Percentiles rank a stretch among this genome's conserved stretches.
These are phyloP conservation scores for Grapholita molesta DNA, from an alignment of 1,140 invertebrate species.

Conservation along the genomic window DNA sequence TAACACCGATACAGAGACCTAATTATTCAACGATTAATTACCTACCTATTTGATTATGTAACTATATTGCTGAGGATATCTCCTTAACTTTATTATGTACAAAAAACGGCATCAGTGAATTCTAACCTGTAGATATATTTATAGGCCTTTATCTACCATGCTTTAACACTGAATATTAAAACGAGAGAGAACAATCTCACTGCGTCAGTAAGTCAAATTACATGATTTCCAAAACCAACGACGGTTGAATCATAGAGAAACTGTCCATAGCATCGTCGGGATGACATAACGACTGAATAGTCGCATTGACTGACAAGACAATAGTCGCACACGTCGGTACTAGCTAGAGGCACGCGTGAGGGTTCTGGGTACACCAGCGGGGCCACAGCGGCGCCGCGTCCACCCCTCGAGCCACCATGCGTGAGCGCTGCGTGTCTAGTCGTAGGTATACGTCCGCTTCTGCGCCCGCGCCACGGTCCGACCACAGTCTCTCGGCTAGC, in stretches of 20 bases:
- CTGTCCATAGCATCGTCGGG: background rate
- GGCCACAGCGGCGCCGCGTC: constrained; percentile 86
- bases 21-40: constrained; percentile 10
- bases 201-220: background rate
- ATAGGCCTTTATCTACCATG: background rate
- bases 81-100: constrained; percentile 31
- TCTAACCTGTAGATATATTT: background rate
- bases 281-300: background rate
- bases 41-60: constrained; percentile 14
- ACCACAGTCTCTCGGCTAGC: constrained; percentile 82
- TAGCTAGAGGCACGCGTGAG: constrained; percentile 82
- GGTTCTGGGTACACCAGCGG: constrained; percentile 86
- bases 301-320: background rate
- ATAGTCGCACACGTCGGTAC: background rate
- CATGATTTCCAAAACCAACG: background rate
- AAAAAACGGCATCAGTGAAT: background rate
- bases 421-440: constrained; percentile 81
- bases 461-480: constrained; percentile 62
- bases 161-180: background rate
- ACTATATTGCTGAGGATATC: constrained; percentile 19
- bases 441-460: constrained; percentile 81
- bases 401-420: constrained; percentile 81
- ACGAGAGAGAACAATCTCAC: background rate
- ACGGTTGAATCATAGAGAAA: background rate
- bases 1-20: background rate